phyloP scores from a whole-genome alignment of 2,797 vertebrate species.

The Aselliscus stoliczkanus region DNA sequence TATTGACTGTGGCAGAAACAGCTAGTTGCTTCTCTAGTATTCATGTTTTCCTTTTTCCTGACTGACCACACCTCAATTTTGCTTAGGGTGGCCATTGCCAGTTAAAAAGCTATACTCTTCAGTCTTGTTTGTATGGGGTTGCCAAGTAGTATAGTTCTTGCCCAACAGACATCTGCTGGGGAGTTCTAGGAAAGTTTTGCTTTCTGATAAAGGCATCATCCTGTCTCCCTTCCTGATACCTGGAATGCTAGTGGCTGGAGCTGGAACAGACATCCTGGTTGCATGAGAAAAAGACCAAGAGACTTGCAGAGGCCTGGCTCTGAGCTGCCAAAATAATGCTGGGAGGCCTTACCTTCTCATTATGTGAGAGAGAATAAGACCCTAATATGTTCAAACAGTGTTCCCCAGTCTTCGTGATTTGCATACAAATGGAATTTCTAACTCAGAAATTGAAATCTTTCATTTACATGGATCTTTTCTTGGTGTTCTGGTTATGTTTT shows the following conservation, averaged over 20 bases:
- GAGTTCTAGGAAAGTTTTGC: not conserved
- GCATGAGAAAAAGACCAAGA: not conserved
- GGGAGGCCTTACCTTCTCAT: not conserved
- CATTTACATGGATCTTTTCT: not conserved
- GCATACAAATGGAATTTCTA: constrained; percentile 28
- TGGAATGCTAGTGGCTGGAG: not conserved
- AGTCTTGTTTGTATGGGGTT: not conserved
- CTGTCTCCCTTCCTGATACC: not conserved
- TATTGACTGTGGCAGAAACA: not conserved
- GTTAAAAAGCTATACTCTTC: not conserved
- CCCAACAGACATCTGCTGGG: not conserved
- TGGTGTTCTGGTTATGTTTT: not conserved
- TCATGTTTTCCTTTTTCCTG: not conserved
- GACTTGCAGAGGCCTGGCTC: not conserved
- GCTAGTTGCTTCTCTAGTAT: not conserved
- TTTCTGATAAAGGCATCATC: not conserved
- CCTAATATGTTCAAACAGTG: not conserved
- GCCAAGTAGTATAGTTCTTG: not conserved
- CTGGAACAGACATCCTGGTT: not conserved
- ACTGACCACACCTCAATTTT: not conserved
- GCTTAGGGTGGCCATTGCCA: not conserved
- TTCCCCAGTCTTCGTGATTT: not conserved
- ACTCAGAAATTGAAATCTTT: not conserved
- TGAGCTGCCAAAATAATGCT: not conserved
- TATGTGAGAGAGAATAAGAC: not conserved